phyloP scores from a whole-genome alignment of 2,888 invertebrate genomes.

The Suillia variegata region DNA sequence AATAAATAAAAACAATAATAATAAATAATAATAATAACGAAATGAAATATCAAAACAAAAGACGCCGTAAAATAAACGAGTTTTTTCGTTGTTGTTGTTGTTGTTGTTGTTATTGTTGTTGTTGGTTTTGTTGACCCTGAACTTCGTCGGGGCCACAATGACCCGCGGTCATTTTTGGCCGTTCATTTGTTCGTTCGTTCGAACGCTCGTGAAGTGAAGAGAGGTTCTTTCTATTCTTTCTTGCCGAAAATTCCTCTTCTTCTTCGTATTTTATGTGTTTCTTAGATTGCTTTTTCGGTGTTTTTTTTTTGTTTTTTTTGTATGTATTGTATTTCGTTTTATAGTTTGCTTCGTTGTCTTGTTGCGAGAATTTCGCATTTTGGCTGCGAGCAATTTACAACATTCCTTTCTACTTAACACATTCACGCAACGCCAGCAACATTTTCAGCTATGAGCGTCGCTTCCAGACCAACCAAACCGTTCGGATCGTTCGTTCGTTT shows the following conservation, averaged over 20 bases:
- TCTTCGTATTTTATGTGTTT: no score
- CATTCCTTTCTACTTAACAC: conserved; percentile 26
- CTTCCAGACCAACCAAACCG: no score
- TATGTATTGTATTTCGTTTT: not conserved
- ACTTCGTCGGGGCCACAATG: conserved; percentile 15
- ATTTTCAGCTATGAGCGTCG: not conserved
- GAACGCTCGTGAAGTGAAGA: no score
- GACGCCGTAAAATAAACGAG: conserved; percentile 19
- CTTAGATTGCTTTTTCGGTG: no score
- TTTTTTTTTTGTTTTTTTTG: not conserved
- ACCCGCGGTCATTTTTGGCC: conserved; percentile 5
- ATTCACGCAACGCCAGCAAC: conserved; percentile 5
- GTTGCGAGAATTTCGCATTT: not conserved
- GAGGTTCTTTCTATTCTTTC: not conserved
- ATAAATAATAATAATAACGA: conserved; percentile 16
- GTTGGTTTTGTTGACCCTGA: conserved; percentile 24
- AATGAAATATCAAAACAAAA: conserved; percentile 23
- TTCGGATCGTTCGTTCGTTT: no score
- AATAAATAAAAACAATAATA: conserved; percentile 4
- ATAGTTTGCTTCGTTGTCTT: not conserved
- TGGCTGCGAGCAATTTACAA: conserved; percentile 18
- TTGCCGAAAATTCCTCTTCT: no score
- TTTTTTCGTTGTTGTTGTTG: no score
- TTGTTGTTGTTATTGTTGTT: no score
- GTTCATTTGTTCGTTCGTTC: not conserved